phyloP scores from a whole-genome alignment of 2,888 invertebrate genomes.

The Drepana falcataria region DNA sequence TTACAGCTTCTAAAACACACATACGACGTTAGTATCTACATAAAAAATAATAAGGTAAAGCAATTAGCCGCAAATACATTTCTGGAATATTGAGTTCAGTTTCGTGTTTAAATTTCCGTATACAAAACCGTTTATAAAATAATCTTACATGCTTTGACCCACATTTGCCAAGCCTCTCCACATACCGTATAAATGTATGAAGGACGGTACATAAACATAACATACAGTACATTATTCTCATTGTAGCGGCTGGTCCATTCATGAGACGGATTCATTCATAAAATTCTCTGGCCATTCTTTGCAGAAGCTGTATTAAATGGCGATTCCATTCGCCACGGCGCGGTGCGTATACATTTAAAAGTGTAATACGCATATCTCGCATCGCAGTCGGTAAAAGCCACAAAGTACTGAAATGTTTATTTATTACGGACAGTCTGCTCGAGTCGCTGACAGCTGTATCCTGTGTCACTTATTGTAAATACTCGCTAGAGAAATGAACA shows the following conservation, averaged over 20 bases:
- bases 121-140: too few species aligned
- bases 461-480: slow-evolving; percentile 28
- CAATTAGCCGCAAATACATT: too few species aligned
- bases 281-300: slow-evolving; percentile 28
- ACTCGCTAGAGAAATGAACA: slow-evolving; percentile 22
- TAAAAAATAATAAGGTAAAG: too few species aligned
- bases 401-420: slow-evolving; percentile 50
- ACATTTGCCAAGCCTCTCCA: too few species aligned
- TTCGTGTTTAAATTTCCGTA: too few species aligned
- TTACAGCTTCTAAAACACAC: too few species aligned
- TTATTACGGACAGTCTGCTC: slow-evolving; percentile 39
- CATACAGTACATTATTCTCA: background rate
- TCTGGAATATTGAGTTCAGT: too few species aligned
- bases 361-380: slow-evolving; percentile 25
- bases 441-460: slow-evolving; percentile 44
- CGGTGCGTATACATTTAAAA: slow-evolving; percentile 33
- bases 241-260: slow-evolving; percentile 9
- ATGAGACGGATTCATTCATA: slow-evolving; percentile 39
- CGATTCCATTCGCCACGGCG: slow-evolving; percentile 27
- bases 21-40: too few species aligned
- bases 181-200: too few species aligned
- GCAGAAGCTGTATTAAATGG: slow-evolving; percentile 18
- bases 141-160: too few species aligned
- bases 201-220: too few species aligned
- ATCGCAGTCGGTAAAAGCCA: slow-evolving; percentile 10